Conservation (phyloP, 2,888 invertebrate species). For the Melanotus villosus region DNA sequence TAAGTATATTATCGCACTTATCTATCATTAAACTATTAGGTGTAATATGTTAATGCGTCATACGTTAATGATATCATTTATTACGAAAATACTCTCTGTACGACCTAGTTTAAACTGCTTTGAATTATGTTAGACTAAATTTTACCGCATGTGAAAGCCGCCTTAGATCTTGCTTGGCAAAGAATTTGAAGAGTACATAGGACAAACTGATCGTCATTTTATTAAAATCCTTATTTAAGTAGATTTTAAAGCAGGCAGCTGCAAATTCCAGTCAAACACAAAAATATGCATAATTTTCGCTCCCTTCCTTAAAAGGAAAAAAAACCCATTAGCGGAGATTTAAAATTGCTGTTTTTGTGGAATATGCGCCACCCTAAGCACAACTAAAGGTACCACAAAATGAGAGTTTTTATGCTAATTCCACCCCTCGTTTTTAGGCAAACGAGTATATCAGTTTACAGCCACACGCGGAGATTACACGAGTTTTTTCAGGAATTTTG, state of each 20-base stretch:
- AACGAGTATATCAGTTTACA: conserved; percentile 42
- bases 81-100: neutral
- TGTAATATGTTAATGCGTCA: conserved; percentile 33
- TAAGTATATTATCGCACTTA: conserved; percentile 28
- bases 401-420: conserved; percentile 38
- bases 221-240: too few relatives aligned
- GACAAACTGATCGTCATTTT: too few relatives aligned
- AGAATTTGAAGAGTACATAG: too few relatives aligned
- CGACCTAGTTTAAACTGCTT: neutral
- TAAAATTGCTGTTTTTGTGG: conserved; percentile 39
- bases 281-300: neutral
- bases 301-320: conserved; percentile 10
- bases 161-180: too few relatives aligned
- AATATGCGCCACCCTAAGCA: conserved; percentile 31
- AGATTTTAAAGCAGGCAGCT: neutral
- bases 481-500: conserved; percentile 24
- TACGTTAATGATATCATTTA: conserved; percentile 5
- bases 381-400: conserved; percentile 32
- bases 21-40: conserved; percentile 32
- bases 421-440: conserved; percentile 30
- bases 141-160: too few relatives aligned
- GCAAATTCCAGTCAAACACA: neutral
- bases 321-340: conserved; percentile 40
- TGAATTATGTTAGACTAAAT: neutral
- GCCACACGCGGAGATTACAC: conserved; percentile 41